Base-by-base conservation (phyloP, 37 sponge, comb jelly and placozoan genomes). In the Beroe ovata region DNA sequence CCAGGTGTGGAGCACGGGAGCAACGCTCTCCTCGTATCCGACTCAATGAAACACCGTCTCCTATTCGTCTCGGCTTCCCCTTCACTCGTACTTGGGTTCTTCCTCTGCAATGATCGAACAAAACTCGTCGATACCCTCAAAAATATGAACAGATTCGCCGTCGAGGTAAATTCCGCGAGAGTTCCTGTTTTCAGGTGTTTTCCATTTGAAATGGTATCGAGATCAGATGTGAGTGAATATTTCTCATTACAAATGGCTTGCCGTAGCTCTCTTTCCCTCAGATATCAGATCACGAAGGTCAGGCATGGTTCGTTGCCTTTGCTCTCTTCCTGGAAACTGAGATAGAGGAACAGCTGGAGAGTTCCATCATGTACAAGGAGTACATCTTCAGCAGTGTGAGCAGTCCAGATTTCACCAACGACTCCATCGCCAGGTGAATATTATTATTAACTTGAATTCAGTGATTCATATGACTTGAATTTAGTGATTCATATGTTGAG, bases 101-200 rank as follows among this genome's bases (percentile, higher is more conserved):
- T 77, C 42, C 38, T 77, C 47, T 28, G 54, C 84, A 77, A 77
- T 54, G 84, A 77, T 29, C 21, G 54, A 2, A 42, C 4, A 23
- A 39, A 77, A 77, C 84, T 77, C 26, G 23, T 39, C 35, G 42
- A 77, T 11, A 42, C 54, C 21, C 54, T 77, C 22, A 39, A 42
- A 26, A 77, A 77, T 25, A 77, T 77, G 84, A 77, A 77, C 84
- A 39, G 84, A 42, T 77, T 77, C 54, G 84, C 84, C n/a, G 84
- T 42, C 28, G 84, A 77, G 84, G 84, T 77, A 41, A 3, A 16
- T 47, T 47, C 54, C 6, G 54, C 11, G 54, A 47, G 11, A 6
- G 6, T 47, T 47, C 11, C 54, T 47, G 54, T 47, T 47, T 47
- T 47, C 54, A 11, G 54, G 11, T 47, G 11, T 47, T 16, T 47